Evolutionary conservation across 2,888 invertebrate species (phyloP).

Genomic region (Lasius fuliginosus): DNA sequence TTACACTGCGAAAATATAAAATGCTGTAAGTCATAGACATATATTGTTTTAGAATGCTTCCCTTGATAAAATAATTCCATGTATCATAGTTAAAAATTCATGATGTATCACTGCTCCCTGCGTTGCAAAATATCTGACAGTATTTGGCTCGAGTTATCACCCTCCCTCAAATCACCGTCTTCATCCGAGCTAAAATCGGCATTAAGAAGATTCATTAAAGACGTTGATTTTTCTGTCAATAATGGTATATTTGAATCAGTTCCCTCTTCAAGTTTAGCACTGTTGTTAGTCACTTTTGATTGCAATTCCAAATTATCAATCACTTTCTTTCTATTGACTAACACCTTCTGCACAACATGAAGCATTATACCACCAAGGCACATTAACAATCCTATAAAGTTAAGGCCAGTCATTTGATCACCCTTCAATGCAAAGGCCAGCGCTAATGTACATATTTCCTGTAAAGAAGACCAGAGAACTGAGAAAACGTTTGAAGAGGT

Average conservation of each 20-base stretch:
- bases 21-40: constrained; percentile 26
- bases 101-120: constrained; percentile 78
- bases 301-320: constrained; percentile 81
- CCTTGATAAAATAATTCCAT: not conserved
- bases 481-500: not conserved
- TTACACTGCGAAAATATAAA: constrained; percentile 39
- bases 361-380: constrained; percentile 95
- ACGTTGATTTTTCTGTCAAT: constrained; percentile 83
- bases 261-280: constrained; percentile 78
- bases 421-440: constrained; percentile 95
- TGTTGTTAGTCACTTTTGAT: constrained; percentile 73
- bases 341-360: constrained; percentile 93
- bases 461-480: constrained; percentile 63
- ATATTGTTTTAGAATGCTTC: constrained; percentile 25
- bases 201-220: constrained; percentile 84
- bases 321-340: constrained; percentile 77
- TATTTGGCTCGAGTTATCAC: constrained; percentile 87
- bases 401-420: constrained; percentile 93
- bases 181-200: constrained; percentile 84
- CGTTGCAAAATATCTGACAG: constrained; percentile 87
- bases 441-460: constrained; percentile 97
- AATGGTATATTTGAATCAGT: constrained; percentile 82
- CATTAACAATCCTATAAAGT: constrained; percentile 94
- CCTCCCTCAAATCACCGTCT: constrained; percentile 83
- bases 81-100: constrained; percentile 44